These are phyloP conservation scores for Erpetoichthys calabaricus DNA, from an alignment of 2,797 vertebrate genomes.

Conservation along the genomic window DNA sequence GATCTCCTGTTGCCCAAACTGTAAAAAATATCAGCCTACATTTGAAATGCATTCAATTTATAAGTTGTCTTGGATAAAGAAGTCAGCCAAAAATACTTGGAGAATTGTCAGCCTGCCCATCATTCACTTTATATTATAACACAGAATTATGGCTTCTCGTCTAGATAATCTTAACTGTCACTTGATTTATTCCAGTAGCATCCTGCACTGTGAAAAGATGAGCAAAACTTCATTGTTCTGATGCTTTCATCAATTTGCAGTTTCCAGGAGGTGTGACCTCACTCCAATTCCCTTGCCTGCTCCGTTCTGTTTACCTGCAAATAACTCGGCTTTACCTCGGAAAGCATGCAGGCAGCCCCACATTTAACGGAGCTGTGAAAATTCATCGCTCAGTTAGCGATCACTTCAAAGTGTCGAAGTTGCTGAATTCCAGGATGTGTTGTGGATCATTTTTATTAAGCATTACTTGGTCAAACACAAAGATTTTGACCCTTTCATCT, in stretches of 20 bases:
- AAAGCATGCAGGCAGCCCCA: slow-evolving; percentile 3
- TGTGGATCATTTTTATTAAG: slow-evolving; percentile 35
- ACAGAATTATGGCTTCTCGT: too few relatives aligned
- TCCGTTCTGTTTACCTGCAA: slow-evolving; percentile 44
- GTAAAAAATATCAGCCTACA: too few relatives aligned
- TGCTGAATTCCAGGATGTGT: slow-evolving; percentile 38
- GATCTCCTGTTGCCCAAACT: too few relatives aligned
- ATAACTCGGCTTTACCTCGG: slow-evolving; percentile 16
- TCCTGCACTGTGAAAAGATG: slow-evolving; percentile 38
- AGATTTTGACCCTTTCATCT: too few relatives aligned
- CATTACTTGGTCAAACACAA: too few relatives aligned
- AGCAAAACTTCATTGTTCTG: slow-evolving; percentile 39
- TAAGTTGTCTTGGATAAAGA: too few relatives aligned
- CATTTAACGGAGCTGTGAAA: slow-evolving; percentile 15
- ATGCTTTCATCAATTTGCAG: slow-evolving; percentile 42
- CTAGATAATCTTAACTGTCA: too few relatives aligned
- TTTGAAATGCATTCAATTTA: too few relatives aligned
- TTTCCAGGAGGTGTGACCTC: slow-evolving; percentile 47
- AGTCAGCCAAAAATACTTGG: too few relatives aligned
- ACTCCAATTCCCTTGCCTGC: slow-evolving; percentile 31
- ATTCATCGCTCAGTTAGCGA: slow-evolving; percentile 13
- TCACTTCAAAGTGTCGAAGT: slow-evolving; percentile 12
- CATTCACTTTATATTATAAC: too few relatives aligned
- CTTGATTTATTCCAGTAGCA: too few relatives aligned
- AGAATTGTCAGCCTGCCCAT: too few relatives aligned